Conservation (phyloP, 2,797 vertebrate species). For the Typhlichthys subterraneus region DNA sequence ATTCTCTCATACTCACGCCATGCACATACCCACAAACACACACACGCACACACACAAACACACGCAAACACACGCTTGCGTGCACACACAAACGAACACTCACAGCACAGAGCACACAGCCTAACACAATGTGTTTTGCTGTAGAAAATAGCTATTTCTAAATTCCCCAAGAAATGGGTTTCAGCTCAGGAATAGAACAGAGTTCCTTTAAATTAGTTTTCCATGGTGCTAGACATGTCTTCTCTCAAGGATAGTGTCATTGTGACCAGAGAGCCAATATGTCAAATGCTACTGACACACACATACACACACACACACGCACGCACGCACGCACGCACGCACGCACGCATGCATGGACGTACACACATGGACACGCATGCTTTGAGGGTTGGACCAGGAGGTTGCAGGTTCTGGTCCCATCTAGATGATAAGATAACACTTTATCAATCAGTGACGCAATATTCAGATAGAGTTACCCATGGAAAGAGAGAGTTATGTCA, state of each 20-base stretch:
- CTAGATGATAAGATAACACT: no score
- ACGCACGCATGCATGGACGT: background rate
- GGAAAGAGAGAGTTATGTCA: no score
- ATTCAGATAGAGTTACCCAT: no score
- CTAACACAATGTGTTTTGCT: constrained; percentile 23
- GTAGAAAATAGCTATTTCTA: constrained; percentile 29
- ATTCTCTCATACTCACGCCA: no score
- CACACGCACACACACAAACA: background rate
- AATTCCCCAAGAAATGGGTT: constrained; percentile 25
- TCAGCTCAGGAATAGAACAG: constrained; percentile 10
- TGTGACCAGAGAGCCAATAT: no score
- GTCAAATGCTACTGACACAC: no score
- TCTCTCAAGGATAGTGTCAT: no score
- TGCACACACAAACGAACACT: background rate
- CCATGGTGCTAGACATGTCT: no score
- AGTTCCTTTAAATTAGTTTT: no score
- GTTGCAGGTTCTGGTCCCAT: no score
- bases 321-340: background rate
- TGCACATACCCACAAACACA: background rate
- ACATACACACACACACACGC: background rate
- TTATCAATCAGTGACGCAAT: no score
- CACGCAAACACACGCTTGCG: background rate
- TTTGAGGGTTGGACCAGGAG: background rate
- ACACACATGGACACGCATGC: background rate
- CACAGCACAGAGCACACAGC: constrained; percentile 3